These are phyloP conservation scores for Poeciliopsis turrubarensis DNA, from an alignment of 2,113 vertebrate genomes.

Conservation along the genomic window DNA sequence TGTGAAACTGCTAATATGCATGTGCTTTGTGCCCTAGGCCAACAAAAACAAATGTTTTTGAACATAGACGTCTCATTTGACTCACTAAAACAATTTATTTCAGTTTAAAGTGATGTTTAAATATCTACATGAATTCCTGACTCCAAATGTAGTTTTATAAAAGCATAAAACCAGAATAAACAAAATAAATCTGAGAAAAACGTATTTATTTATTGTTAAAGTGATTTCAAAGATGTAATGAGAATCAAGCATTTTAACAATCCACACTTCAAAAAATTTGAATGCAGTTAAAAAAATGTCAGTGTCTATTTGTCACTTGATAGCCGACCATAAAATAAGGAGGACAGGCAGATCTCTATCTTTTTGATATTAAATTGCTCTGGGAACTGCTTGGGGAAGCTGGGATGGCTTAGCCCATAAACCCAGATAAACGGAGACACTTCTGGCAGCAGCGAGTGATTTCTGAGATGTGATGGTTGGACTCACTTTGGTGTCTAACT, in stretches of 20 bases:
- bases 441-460: constrained; percentile 48
- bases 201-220: too few relatives aligned
- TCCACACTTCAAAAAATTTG: constrained; percentile 1
- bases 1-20: too few relatives aligned
- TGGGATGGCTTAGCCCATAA: constrained; percentile 47
- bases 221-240: too few relatives aligned
- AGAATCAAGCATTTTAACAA: too few relatives aligned
- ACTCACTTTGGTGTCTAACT: constrained; percentile 36
- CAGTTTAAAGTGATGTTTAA: too few relatives aligned
- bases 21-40: not conserved
- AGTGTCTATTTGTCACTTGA: constrained; percentile 3
- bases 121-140: too few relatives aligned
- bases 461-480: constrained; percentile 36
- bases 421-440: constrained; percentile 53
- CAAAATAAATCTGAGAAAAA: too few relatives aligned
- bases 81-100: too few relatives aligned
- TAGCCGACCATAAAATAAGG: not conserved
- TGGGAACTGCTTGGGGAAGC: constrained; percentile 8
- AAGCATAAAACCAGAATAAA: too few relatives aligned
- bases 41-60: not conserved
- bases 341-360: constrained; percentile 13
- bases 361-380: constrained; percentile 22
- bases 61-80: too few relatives aligned
- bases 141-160: too few relatives aligned
- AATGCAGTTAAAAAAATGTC: constrained; percentile 3